Conservation (phyloP, 2,888 invertebrate species). For the Spodoptera exigua region DNA sequence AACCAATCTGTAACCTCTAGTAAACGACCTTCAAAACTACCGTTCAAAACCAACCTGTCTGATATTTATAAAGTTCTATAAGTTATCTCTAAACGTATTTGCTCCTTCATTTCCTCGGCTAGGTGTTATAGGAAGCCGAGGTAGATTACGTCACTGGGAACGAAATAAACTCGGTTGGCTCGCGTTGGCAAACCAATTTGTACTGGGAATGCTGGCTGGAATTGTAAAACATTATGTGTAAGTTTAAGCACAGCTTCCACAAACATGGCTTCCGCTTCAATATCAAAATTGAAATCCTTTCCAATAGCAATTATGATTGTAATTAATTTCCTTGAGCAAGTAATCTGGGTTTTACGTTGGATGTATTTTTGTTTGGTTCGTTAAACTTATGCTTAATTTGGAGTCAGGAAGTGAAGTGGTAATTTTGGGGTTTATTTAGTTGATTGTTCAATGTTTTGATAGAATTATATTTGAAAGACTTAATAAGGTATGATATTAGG, state of each 20-base stretch:
- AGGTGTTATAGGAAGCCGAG: conserved; percentile 1
- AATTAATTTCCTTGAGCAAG: conserved; percentile 32
- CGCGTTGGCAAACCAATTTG: conserved; percentile 44
- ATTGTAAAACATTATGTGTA: conserved; percentile 43
- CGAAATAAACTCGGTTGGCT: conserved; percentile 35
- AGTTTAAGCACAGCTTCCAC: neutral
- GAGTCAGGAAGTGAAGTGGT: neutral
- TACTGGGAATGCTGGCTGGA: conserved; percentile 22
- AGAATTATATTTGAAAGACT: too few species aligned
- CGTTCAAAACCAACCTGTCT: neutral
- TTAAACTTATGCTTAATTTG: neutral
- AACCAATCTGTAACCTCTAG: too few species aligned
- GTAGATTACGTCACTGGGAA: conserved; percentile 18
- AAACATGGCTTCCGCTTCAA: conserved; percentile 1
- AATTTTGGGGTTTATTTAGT: conserved; percentile 1
- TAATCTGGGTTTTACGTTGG: conserved; percentile 18
- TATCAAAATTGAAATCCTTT: conserved; percentile 40
- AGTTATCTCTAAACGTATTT: conserved; percentile 8
- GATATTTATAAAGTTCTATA: conserved; percentile 4
- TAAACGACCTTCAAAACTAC: neutral
- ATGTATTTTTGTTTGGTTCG: conserved; percentile 6
- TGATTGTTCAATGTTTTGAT: too few species aligned
- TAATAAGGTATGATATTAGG: too few species aligned
- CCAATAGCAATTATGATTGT: conserved; percentile 26
- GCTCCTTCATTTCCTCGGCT: conserved; percentile 19